Evolutionary conservation across 2,113 vertebrate species (phyloP).

Genomic region (Myanophis thanlyinensis): DNA sequence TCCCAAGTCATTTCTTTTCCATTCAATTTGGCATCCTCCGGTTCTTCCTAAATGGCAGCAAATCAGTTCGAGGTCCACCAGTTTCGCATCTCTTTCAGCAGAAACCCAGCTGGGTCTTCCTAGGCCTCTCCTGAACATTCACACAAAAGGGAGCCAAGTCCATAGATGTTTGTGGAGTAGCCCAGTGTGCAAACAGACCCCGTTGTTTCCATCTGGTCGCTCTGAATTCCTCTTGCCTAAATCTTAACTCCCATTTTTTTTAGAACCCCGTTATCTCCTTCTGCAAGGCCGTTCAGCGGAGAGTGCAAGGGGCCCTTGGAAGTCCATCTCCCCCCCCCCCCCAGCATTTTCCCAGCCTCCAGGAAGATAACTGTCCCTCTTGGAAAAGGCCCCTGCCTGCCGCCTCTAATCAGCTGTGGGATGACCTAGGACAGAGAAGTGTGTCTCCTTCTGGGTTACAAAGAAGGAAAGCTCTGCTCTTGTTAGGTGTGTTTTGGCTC

Average conservation of each 20-base stretch:
- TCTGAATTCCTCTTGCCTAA: neutral
- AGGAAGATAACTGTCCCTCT: neutral
- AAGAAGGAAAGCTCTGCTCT: no score
- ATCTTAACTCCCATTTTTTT: neutral
- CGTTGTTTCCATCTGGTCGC: neutral
- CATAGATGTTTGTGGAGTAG: neutral
- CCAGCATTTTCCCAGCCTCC: neutral
- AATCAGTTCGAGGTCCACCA: neutral
- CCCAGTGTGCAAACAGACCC: neutral
- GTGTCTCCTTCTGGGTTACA: neutral
- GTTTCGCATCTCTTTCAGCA: neutral
- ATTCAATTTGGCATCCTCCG: neutral
- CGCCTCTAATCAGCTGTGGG: neutral
- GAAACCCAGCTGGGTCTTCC: neutral
- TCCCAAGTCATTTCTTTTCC: neutral
- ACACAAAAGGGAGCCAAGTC: neutral
- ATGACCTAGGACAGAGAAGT: neutral
- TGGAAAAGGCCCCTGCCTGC: neutral
- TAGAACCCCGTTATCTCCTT: neutral
- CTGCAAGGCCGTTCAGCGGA: neutral
- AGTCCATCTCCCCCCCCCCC: neutral
- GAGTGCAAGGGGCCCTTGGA: neutral
- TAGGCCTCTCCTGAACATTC: neutral
- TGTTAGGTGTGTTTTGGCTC: neutral
- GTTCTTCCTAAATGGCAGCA: neutral